Evolutionary conservation across 2,113 vertebrate species (phyloP), one percentile per base, ranked within the genome.

Genomic region (Periophthalmodon schlosseri): DNA sequence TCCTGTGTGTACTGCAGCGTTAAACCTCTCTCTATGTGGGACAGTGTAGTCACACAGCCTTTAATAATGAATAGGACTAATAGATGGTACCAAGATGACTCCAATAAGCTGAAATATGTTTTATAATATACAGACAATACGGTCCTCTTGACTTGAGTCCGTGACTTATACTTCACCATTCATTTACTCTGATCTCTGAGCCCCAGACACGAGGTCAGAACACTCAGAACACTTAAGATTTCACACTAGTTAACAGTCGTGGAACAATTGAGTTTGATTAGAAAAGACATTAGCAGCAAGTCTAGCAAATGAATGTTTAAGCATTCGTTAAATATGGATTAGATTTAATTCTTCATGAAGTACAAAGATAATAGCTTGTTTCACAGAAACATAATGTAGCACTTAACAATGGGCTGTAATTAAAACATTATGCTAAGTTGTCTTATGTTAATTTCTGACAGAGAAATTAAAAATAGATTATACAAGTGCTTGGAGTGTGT

Each of bases 401-500:
- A 85, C 81, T 90, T 89, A 89, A 90, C 90, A 88, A 92, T 91
- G 86, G 86, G 86, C 82, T 79, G 87, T 87, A 93, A 93, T 93
- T 94, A 92, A 92, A 91, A 88, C 80, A 91, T 86, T 90, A 87
- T 88, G 84, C 84, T 92, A 91, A 93, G 81, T 90, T 88, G 90
- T 91, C 46, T 88, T 90, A 91, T 92, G 87, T 90, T 93, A 91
- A 93, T 93, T 92, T 85, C 67, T 85, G 84, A 84, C 21, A 66
- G 84, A 76, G 79, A 84, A 92, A 93, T 93, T 93, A 92, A 92
- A 94, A 93, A 93, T 91, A 88, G 90, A 94, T 92, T 90, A 90
- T 82, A 84, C 82, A 86, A 87, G 80, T 77, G 78, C 79, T 83
- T 86, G 18, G 71, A 89, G 87, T 88, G 78, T 90, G 74, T 86